Percentiles rank a stretch among this genome's conserved stretches.
These are phyloP conservation scores for Eurystomus glaucurus DNA, from an alignment of 2,797 vertebrate genomes.

Conservation along the genomic window DNA sequence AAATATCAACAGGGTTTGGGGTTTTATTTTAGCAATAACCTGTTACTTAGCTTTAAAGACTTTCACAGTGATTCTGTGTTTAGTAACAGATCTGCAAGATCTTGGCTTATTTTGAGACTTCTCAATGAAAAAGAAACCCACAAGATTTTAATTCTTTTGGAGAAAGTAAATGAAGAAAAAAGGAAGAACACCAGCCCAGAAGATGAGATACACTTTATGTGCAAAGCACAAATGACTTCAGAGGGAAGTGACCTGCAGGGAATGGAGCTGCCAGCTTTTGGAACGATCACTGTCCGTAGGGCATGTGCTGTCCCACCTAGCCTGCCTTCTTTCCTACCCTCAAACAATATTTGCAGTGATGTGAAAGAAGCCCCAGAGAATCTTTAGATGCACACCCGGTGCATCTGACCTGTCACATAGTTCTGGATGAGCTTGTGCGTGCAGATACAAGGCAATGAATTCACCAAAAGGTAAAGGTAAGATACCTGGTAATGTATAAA, in stretches of 20 bases:
- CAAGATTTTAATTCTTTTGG: too few relatives aligned
- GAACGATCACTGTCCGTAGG: rapidly evolving
- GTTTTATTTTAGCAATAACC: neutral
- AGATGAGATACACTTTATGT: neutral
- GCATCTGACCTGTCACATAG: neutral
- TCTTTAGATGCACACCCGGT: rapidly evolving
- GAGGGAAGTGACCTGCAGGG: neutral
- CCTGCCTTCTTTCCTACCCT: neutral
- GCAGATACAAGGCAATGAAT: neutral
- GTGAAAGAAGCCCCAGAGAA: neutral
- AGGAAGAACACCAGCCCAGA: neutral
- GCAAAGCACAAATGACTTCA: neutral
- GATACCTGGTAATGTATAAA: neutral
- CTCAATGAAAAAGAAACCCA: too few relatives aligned
- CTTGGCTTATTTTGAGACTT: neutral
- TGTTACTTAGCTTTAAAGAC: neutral
- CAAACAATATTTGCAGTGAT: neutral
- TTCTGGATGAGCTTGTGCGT: neutral
- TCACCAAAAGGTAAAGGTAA: neutral
- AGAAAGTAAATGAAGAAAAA: too few relatives aligned
- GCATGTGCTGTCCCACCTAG: neutral
- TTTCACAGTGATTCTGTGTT: neutral
- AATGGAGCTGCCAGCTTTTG: neutral
- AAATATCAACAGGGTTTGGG: neutral
- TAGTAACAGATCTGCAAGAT: neutral